Evolutionary conservation across 1,140 invertebrate genomes (phyloP).

Genomic region (Aphis craccivora): DNA sequence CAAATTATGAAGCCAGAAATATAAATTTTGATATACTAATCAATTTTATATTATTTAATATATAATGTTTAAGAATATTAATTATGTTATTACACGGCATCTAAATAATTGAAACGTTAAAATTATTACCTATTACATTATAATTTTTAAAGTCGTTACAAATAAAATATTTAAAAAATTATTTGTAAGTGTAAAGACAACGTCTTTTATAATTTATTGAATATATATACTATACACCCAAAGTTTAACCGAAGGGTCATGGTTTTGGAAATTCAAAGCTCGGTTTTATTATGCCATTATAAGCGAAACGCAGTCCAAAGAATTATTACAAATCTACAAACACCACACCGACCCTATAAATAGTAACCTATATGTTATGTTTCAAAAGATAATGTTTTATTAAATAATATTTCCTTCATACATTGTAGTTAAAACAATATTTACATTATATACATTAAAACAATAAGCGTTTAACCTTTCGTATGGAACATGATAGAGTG

Average conservation of each 20-base stretch:
- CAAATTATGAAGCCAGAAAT: not conserved
- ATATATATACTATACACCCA: not conserved
- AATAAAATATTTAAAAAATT: not conserved
- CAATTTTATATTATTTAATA: not conserved
- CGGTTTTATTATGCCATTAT: not conserved
- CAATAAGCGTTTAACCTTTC: conserved; percentile 3
- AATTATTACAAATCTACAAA: conserved; percentile 19
- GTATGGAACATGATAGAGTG: not conserved
- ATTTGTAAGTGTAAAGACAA: not conserved
- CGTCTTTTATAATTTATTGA: not conserved
- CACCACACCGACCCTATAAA: not conserved
- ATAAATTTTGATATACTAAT: not conserved
- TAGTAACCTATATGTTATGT: conserved; percentile 5
- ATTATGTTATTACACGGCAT: not conserved
- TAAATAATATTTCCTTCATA: not conserved
- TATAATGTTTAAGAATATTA: too few relatives aligned
- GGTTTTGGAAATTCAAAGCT: not conserved
- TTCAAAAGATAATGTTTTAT: conserved; percentile 18
- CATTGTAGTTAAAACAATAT: not conserved
- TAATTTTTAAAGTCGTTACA: not conserved
- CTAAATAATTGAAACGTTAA: not conserved
- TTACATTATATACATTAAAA: not conserved
- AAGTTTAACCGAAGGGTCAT: not conserved
- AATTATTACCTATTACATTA: not conserved
- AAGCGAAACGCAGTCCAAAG: not conserved